Conservation (phyloP, 2,888 invertebrate species). For the Colletes collaris region DNA sequence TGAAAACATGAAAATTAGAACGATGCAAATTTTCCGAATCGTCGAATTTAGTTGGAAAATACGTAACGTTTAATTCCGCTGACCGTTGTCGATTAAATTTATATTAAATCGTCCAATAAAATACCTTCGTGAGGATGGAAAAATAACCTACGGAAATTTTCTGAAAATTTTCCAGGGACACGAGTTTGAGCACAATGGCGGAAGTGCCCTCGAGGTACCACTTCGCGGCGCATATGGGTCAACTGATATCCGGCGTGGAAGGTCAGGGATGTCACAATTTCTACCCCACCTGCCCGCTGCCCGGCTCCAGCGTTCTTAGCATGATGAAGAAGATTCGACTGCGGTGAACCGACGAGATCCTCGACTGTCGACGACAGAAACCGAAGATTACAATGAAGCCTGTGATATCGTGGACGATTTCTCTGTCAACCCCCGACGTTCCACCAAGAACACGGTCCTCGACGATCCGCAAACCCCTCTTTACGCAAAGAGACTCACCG, state of each 20-base stretch:
- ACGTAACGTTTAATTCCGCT: no score
- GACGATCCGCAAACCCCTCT: not conserved
- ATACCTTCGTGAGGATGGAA: not conserved
- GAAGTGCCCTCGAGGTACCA: constrained; percentile 87
- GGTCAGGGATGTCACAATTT: constrained; percentile 88
- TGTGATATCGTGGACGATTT: constrained; percentile 67
- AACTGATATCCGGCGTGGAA: constrained; percentile 87
- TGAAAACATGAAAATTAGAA: no score
- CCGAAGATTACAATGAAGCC: constrained; percentile 36
- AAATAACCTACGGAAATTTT: constrained; percentile 32
- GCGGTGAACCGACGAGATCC: constrained; percentile 61
- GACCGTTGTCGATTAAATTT: no score
- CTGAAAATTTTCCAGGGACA: constrained; percentile 84
- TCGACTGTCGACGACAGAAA: constrained; percentile 5
- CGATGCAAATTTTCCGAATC: no score
- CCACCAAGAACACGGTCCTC: no score
- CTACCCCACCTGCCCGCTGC: constrained; percentile 87
- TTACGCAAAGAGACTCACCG: not conserved
- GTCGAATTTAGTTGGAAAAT: no score
- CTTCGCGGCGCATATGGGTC: constrained; percentile 89
- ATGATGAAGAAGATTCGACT: constrained; percentile 86
- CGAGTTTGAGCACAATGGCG: constrained; percentile 86
- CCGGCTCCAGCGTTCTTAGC: constrained; percentile 86
- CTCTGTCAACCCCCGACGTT: not conserved
- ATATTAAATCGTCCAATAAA: no score